Evolutionary conservation across 2,113 vertebrate genomes (phyloP), one percentile per base, ranked within the genome.

Genomic region (Terrapene triunguis): DNA sequence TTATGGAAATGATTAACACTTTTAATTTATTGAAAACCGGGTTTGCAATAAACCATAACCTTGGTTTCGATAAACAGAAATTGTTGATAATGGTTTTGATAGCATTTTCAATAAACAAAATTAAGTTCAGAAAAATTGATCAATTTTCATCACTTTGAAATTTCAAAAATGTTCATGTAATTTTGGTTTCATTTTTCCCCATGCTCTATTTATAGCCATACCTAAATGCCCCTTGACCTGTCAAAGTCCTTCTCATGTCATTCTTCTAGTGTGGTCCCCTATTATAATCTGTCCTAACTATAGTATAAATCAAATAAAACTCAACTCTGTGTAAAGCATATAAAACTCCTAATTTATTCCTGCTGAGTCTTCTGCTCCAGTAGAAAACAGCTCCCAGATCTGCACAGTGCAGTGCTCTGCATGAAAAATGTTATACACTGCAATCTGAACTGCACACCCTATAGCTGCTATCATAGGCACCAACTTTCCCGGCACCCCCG

Each of bases 301-400:
- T 78, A 27, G 24, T 27, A 78, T 47, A 72, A 72, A 38, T 72
- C n/a, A 72, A 38, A 72, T 88, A 35, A 13, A 89, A 84, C 88
- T 88, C 84, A 81, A 54, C 0, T 0, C 74, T 50, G 12, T 6
- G 21, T 53, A 12, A 19, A 72, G 4, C 72, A 24, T 54, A 87
- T 27, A 27, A 4, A 85, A 21, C 80, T 59, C 74, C 84, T 44
- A 48, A 44, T 79, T 89, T 44, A 27, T 85, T 95, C 51, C 78
- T 90, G n/a, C 47, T 79, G n/a, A 81, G 42, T 84, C 42, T 80
- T 25, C 42, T 44, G 42, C 42, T 78, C 25, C 42, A 27, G 42
- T 42, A 47, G 42, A 42, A 47, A 10, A 0, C 1, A 78, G 14
- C 51, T 92, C 53, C 38, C 13, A 29, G 3, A 17, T 91, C 47